phyloP scores from a whole-genome alignment of 2,797 vertebrate genomes.

The Petrocephalus sullivani region DNA sequence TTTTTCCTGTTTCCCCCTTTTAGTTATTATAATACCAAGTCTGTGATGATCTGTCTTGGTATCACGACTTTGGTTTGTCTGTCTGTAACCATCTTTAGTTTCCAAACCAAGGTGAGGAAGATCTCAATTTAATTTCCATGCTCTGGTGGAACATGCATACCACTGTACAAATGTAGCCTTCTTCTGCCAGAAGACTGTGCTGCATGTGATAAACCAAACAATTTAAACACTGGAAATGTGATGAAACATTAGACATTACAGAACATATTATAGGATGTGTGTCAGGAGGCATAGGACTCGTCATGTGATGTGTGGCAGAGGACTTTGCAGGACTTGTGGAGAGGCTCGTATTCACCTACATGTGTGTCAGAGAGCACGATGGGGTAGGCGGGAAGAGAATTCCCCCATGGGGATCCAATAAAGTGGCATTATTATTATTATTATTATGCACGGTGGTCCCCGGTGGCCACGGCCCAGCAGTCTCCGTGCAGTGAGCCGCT shows the following conservation, averaged over 20 bases:
- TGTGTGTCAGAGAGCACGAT: too few species aligned
- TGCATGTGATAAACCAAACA: background rate
- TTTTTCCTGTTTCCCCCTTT: background rate
- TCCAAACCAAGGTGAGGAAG: constrained; percentile 81
- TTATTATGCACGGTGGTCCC: too few species aligned
- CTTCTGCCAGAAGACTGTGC: background rate
- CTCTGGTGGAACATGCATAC: background rate
- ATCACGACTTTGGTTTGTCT: constrained; percentile 86
- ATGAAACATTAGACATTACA: background rate
- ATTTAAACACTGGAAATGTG: background rate
- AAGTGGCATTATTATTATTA: too few species aligned
- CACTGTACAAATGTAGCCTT: background rate
- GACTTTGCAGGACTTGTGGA: background rate
- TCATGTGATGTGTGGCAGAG: background rate
- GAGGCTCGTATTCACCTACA: background rate
- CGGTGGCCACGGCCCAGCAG: too few species aligned
- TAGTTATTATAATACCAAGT: constrained; percentile 90
- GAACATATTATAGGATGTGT: background rate
- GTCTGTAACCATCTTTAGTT: constrained; percentile 86
- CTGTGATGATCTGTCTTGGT: constrained; percentile 79
- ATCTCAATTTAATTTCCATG: background rate
- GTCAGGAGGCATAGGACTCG: background rate
- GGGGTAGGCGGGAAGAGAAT: too few species aligned
- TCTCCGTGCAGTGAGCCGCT: background rate
- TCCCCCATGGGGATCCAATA: too few species aligned